These are phyloP conservation scores for Dinocampus coccinellae DNA, from an alignment of 2,888 invertebrate species.

Conservation along the genomic window DNA sequence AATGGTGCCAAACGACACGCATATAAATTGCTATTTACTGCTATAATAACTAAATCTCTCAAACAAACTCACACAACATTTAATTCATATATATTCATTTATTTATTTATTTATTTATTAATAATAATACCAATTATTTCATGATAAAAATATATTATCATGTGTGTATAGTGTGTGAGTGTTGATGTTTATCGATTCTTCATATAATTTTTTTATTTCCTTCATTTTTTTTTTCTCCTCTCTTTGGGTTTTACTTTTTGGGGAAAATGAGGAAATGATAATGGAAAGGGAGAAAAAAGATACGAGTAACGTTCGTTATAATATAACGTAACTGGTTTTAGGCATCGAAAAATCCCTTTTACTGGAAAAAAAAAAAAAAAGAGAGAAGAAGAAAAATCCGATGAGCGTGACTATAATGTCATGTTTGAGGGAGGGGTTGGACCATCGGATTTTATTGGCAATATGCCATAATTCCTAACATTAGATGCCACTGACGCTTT, in stretches of 20 bases:
- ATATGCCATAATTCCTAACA: slow-evolving; percentile 70
- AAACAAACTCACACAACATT: too few species aligned
- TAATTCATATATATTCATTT: too few species aligned
- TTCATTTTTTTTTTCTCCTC: too few species aligned
- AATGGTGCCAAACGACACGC: slow-evolving; percentile 67
- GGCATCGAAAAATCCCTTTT: slow-evolving; percentile 8
- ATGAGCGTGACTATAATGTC: slow-evolving; percentile 32
- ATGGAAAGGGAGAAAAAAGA: too few species aligned
- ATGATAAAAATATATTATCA: slow-evolving; percentile 9
- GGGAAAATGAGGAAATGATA: slow-evolving; percentile 42
- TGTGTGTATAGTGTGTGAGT: too few species aligned
- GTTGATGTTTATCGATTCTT: background rate
- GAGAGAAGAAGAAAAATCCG: slow-evolving; percentile 22
- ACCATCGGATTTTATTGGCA: slow-evolving; percentile 68
- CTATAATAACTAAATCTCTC: slow-evolving; percentile 35
- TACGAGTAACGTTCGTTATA: slow-evolving; percentile 64
- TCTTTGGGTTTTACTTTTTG: too few species aligned
- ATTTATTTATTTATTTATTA: too few species aligned
- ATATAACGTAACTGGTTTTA: slow-evolving; percentile 40
- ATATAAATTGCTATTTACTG: slow-evolving; percentile 66
- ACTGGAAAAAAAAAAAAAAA: background rate
- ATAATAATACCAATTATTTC: slow-evolving; percentile 9
- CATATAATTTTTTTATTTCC: background rate
- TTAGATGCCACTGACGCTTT: slow-evolving; percentile 69
- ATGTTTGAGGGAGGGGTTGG: slow-evolving; percentile 42